Base-by-base conservation (phyloP, 2,113 vertebrate species). In the Lepus europaeus region DNA sequence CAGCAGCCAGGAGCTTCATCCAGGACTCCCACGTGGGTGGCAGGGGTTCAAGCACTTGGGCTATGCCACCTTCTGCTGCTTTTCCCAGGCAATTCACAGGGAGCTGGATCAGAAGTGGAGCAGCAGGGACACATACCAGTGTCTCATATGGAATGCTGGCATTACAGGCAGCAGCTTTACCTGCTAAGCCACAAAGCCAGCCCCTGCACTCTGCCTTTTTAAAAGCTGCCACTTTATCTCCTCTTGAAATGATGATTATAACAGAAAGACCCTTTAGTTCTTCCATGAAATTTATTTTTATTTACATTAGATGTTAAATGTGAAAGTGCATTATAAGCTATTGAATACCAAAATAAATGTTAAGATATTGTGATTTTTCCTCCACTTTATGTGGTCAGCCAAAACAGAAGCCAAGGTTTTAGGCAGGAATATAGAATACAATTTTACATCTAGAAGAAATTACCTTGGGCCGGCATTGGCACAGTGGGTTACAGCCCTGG, bases 401-500 rank as follows among this genome's bases (percentile, higher is more conserved):
- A 36, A 51, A 76, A 91, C 59, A 39, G 12, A 87, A 91, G 25
- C 8, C 17, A 51, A 70, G 68, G 9, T 27, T 53, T 89, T 70
- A 89, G 19, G n/a, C 3, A 89, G 53, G 27, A 90, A 83, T 45
- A 49, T 23, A 63, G 22, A 33, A 29, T 87, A 56, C 33, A 91
- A 91, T 81, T 91, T 81, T 39, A 83, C 53, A 83, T 51, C 5
- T n/a, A 70, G 53, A 61, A 73, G 45, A 87, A 69, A 91, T 49
- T 76, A 74, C 6, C 11, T 68, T 12, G 49, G 87, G 39, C 39
- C 39, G 39, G 39, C 39, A 45, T 45, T 45, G 39, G 39, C 39
- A 45, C 39, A 45, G 39, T 45, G 39, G 39, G 6, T 45, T 45
- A 45, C 6, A 45, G 39, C 39, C 39, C 39, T 45, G 39, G 39